A percentile compares a stretch with the other conserved stretches of the same genome.
phyloP scores from a whole-genome alignment of 2,797 vertebrate species.

The Tauraco hartlaubi region DNA sequence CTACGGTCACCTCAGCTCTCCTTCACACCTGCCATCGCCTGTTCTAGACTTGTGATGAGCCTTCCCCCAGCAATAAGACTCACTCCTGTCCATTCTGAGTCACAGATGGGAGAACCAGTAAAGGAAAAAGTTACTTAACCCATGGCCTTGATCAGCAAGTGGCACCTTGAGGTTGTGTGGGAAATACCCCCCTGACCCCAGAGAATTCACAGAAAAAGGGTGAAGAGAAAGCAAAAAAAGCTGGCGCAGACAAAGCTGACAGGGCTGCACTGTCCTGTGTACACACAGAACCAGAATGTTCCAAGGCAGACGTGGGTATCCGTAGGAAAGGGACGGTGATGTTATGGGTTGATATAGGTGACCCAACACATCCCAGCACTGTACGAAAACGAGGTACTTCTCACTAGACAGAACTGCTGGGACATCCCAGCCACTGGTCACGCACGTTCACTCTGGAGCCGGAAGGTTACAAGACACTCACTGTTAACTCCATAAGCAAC shows the following conservation, averaged over 20 bases:
- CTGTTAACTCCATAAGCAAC: constrained; percentile 31
- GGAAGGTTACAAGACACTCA: neutral
- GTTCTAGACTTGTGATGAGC: neutral
- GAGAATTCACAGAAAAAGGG: accelerated
- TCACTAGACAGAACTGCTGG: neutral
- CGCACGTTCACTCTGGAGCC: neutral
- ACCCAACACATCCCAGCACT: neutral
- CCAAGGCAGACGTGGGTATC: neutral
- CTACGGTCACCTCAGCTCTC: neutral
- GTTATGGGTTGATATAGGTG: neutral
- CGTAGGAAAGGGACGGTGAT: neutral
- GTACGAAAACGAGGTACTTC: neutral
- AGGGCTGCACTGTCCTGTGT: neutral
- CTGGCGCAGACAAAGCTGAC: neutral
- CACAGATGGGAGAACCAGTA: neutral
- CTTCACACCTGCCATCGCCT: neutral
- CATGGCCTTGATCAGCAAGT: neutral
- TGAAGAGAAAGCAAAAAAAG: neutral
- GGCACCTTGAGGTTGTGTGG: neutral
- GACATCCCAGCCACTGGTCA: neutral
- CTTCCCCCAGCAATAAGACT: neutral
- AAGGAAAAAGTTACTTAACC: neutral
- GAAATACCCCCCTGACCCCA: neutral
- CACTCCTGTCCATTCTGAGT: neutral
- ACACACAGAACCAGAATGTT: neutral